phyloP scores from a whole-genome alignment of 2,888 invertebrate species.

The Trichopria drosophilae region DNA sequence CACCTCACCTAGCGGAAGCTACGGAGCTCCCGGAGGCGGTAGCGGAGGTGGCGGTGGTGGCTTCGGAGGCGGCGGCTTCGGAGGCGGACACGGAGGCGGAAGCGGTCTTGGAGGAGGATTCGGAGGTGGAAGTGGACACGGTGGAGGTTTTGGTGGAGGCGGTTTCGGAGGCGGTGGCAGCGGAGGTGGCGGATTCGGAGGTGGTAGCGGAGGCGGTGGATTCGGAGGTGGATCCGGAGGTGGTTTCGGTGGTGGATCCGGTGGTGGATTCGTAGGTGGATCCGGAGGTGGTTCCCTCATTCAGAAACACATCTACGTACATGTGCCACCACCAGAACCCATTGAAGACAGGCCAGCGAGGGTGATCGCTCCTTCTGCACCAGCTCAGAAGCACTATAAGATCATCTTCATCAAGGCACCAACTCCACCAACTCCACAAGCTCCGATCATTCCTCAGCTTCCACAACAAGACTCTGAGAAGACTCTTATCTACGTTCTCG shows the following conservation, averaged over 20 bases:
- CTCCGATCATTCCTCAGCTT: slow-evolving; percentile 74
- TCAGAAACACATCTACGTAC: slow-evolving; percentile 87
- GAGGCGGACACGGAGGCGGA: slow-evolving; percentile 33
- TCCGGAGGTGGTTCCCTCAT: slow-evolving; percentile 67
- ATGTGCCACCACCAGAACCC: slow-evolving; percentile 82
- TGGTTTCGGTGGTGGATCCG: slow-evolving; percentile 59
- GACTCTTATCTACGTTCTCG: slow-evolving; percentile 85
- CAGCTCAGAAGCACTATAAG: slow-evolving; percentile 86
- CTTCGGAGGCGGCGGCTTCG: slow-evolving; percentile 34
- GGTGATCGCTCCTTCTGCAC: slow-evolving; percentile 68
- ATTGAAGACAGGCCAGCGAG: slow-evolving; percentile 71
- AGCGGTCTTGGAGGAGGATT: slow-evolving; percentile 35
- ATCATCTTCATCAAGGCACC: slow-evolving; percentile 93
- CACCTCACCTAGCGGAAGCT: slow-evolving; percentile 43
- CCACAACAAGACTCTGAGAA: slow-evolving; percentile 85
- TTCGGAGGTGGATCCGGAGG: slow-evolving; percentile 57
- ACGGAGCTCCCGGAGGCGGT: slow-evolving; percentile 36
- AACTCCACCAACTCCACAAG: slow-evolving; percentile 78
- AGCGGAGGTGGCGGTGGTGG: slow-evolving; percentile 34
- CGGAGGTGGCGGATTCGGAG: slow-evolving; percentile 32
- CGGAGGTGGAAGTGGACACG: slow-evolving; percentile 36
- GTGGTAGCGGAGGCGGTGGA: slow-evolving; percentile 32
- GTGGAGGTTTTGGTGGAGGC: slow-evolving; percentile 35
- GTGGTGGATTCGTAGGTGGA: slow-evolving; percentile 57
- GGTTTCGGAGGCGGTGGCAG: slow-evolving; percentile 35